phyloP scores from a whole-genome alignment of 2,888 invertebrate genomes.

The Polydrusus pterygomalis region DNA sequence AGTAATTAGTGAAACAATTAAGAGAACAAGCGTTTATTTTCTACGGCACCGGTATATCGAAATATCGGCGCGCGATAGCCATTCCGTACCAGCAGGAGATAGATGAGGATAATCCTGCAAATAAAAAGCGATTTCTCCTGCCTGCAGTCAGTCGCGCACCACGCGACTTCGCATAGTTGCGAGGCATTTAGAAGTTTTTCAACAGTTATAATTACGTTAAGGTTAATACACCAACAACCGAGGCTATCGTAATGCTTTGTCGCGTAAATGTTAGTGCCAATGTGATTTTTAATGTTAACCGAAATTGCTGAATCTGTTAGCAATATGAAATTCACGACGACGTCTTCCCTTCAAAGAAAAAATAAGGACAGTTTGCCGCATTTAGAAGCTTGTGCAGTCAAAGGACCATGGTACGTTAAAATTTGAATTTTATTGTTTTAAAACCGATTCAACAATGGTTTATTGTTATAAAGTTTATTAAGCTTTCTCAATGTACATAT shows the following conservation, averaged over 20 bases:
- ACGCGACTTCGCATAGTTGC: slow-evolving; percentile 6
- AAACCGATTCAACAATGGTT: background rate
- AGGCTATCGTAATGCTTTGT: slow-evolving; percentile 3
- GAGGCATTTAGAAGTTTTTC: background rate
- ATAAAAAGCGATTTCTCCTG: slow-evolving; percentile 30
- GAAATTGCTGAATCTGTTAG: slow-evolving; percentile 1
- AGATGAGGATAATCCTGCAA: slow-evolving; percentile 24
- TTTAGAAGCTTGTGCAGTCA: slow-evolving; percentile 62
- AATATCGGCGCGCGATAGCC: slow-evolving; percentile 27
- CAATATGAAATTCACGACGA: slow-evolving; percentile 67
- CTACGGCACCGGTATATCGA: background rate
- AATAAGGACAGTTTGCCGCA: slow-evolving; percentile 62
- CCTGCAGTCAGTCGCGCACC: slow-evolving; percentile 29
- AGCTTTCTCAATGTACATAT: too few species aligned
- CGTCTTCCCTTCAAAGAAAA: slow-evolving; percentile 63
- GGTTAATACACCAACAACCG: slow-evolving; percentile 29
- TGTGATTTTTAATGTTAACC: slow-evolving; percentile 4
- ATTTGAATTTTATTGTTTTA: background rate
- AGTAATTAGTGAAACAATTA: background rate
- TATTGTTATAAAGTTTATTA: too few species aligned
- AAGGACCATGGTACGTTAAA: slow-evolving; percentile 67
- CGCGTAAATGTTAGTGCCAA: background rate
- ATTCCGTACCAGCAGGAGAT: slow-evolving; percentile 41
- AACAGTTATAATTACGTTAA: slow-evolving; percentile 14
- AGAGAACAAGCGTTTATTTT: background rate